Evolutionary conservation across 2,113 vertebrate genomes (phyloP), one percentile per base, ranked within the genome.

Genomic region (Cyprinodon brontotheroides): DNA sequence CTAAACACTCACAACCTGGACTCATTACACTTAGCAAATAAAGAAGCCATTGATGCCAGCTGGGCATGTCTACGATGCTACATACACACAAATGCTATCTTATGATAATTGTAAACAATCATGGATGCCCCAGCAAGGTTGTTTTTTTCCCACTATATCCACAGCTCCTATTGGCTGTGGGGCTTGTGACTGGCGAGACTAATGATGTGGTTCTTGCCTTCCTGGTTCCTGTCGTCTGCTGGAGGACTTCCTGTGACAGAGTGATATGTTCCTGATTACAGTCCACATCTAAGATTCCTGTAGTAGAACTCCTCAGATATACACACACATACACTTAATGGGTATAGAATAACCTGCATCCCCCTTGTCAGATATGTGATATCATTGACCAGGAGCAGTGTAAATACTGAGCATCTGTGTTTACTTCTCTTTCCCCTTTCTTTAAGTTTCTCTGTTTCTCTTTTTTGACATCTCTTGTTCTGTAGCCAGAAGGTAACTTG

Each of bases 261-360:
- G 84, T 94, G 96, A 96, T 96, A 91, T 98, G 96, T 93, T 96
- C 95, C 93, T 96, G 95, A 97, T 98, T 98, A 97, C 92, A 92
- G 88, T 93, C 93, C 93, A 93, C 94, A 94, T 96, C 92, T 92
- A 93, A 94, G 93, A 90, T 92, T 93, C 94, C 87, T 89, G 91
- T 93, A 89, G 85, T 87, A 66, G 84, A 75, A 81, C 80, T 83
- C 3, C 64, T 71, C 53, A 50, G 69, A 93, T n/a, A 84, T 37
- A 74, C 68, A 70, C 79, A 71, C 61, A 75, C 50, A 76, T 66
- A 69, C 45, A 43, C 62, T 87, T 64, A 74, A 87, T 74, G 50
- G 78, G 91, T 94, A 94, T 90, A 88, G 88, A 93, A 91, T 93
- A 91, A 93, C 95, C 94, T 93, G 92, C 89, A 91, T 92, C 88